Evolutionary conservation across 2,797 vertebrate genomes (phyloP), one percentile per base, ranked within the genome.

Genomic region (Graptemys geographica): DNA sequence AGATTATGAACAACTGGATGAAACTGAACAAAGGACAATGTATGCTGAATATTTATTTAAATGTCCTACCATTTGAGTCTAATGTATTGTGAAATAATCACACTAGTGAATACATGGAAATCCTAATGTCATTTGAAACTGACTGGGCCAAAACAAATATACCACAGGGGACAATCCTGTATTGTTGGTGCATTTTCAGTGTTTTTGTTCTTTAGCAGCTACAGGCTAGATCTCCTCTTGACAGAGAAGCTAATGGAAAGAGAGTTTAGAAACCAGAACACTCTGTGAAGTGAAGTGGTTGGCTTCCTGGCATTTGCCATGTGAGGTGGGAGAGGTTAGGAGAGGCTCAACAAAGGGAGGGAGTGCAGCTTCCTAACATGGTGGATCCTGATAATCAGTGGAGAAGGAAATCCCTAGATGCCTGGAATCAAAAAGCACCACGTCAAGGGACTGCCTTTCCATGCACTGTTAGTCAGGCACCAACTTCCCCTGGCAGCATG

Each of bases 371-470:
- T 65, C 33, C 62, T 65, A n/a, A n/a, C 16, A 4, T 65, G 62
- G 62, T 65, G 33, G 33, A 21, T 65, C 62, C 16, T 65, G 62
- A 65, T 65, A 21, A 37, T 19, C 62, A 21, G 62, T 65, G 33
- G 33, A 33, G 19, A 7, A 1, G 0, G 81, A 85, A 90, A 57
- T 10, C 4, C 7, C 23, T 25, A 33, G 31, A 5, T 23, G 65
- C 3, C 0, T 0, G 27, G 16, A 91, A 21, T 55, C 65, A 74
- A 74, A 84, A 86, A 18, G 25, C 18, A 79, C 25, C 0, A 0
- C 33, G 41, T 92, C 19, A 57, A 62, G 79, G n/a, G 31, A 1
- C 23, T 41, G 3, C 3, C 85, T 37, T 55, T 92, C 65, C 83
- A 65, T 86, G 18, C 47, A 0, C 0, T 6, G 5, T 55, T 18